Evolutionary conservation across 2,888 invertebrate species (phyloP).

Genomic region (Trisateles emortualis): DNA sequence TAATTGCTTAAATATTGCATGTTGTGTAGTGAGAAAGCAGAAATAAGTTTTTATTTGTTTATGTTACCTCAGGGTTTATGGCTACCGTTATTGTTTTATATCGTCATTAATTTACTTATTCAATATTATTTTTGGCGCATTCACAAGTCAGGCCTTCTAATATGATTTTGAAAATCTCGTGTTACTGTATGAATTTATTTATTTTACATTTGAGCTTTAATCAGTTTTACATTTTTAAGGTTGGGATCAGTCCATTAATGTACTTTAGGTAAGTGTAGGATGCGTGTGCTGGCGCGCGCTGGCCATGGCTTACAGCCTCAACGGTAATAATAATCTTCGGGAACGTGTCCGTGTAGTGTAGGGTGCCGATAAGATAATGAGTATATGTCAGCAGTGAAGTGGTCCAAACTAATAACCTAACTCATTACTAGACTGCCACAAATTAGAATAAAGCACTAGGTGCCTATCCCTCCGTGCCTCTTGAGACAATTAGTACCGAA

Average conservation of each 20-base stretch:
- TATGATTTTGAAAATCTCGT: conserved; percentile 52
- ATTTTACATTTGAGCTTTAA: conserved; percentile 68
- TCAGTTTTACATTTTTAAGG: conserved; percentile 63
- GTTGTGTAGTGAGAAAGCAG: conserved; percentile 75
- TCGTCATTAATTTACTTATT: conserved; percentile 60
- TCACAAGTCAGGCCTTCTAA: conserved; percentile 65
- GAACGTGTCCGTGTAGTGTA: conserved; percentile 53
- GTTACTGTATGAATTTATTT: conserved; percentile 51
- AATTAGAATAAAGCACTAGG: conserved; percentile 57
- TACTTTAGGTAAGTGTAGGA: conserved; percentile 39
- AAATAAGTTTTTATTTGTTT: conserved; percentile 84
- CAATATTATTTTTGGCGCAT: conserved; percentile 70
- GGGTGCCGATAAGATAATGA: conserved; percentile 62
- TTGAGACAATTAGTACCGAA: conserved; percentile 53
- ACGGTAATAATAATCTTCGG: conserved; percentile 48
- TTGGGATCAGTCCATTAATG: conserved; percentile 64
- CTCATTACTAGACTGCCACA: conserved; percentile 63
- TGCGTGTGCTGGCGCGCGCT: conserved; percentile 21
- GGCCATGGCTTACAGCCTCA: conserved; percentile 4
- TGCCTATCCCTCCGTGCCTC: conserved; percentile 54
- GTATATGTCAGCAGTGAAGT: conserved; percentile 31
- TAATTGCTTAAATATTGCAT: conserved; percentile 81
- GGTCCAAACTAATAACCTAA: conserved; percentile 38
- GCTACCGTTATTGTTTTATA: conserved; percentile 71
- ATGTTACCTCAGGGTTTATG: conserved; percentile 74